Evolutionary conservation across 2,888 invertebrate genomes (phyloP), one percentile per base, ranked within the genome.

Genomic region (Philaethria dido): DNA sequence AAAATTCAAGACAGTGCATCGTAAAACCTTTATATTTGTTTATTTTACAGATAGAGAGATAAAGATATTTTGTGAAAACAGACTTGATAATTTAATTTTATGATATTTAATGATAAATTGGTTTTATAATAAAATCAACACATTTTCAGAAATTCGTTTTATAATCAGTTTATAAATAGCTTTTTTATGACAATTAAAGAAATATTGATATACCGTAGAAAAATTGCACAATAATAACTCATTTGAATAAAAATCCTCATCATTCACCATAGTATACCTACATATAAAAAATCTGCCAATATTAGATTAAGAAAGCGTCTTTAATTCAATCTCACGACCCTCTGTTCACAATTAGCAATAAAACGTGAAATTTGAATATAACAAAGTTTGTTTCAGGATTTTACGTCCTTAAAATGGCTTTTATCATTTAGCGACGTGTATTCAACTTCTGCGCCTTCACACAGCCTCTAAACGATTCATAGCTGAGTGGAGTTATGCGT

Each of bases 401-500:
- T 45, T 16, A 33, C 29, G 29, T 60, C 60, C 14, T 42, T n/a
- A 60, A 60, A 59, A 47, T 59, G 29, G 39, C 39, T 57, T 47
- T 64, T 64, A 50, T 59, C 48, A 59, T 64, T 59, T 59, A 36
- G 59, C 39, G 50, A 42, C 42, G 59, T 50, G n/a, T 29, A 47
- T 59, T 50, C 48, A 59, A 42, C 25, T 60, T 64, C 64, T 57
- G 44, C 25, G 63, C 39, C 39, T 44, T 48, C n/a, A 59, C 48
- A 25, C 13, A 57, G 47, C 14, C 20, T 22, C 45, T 44, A 20
- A 29, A 59, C 42, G 25, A 50, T 59, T 42, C 67, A 71, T 59
- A 44, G 63, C 62, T 47, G 61, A 66, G 62, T 66, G 61, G 63
- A 68, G 67, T 63, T 66, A 68, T 69, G 71, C 66, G 60, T 67